Evolutionary conservation across 2,113 vertebrate species (phyloP).

Genomic region (Brevimyrus niger): DNA sequence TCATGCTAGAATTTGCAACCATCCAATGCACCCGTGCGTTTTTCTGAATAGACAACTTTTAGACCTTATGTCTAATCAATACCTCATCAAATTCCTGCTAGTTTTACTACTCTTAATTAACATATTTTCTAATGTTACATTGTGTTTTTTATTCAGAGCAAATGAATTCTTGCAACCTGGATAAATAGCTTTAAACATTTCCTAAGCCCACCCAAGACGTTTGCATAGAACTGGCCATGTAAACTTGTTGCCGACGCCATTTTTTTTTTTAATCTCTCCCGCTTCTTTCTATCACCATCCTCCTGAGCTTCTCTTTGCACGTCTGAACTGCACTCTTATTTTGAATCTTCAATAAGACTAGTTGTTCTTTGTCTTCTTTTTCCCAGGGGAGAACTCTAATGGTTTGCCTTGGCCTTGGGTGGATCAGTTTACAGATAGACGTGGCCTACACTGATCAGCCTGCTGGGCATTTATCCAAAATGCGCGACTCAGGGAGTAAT

Average conservation of each 20-base stretch:
- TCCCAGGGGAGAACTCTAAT: constrained; percentile 17
- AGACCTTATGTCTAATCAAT: background rate
- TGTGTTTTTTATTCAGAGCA: background rate
- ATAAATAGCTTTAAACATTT: background rate
- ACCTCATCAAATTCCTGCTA: background rate
- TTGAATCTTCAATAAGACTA: background rate
- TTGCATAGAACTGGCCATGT: background rate
- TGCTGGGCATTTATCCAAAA: background rate
- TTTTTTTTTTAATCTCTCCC: background rate
- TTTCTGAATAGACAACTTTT: background rate
- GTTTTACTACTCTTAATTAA: background rate
- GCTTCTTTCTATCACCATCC: background rate
- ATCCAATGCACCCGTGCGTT: background rate
- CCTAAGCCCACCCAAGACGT: background rate
- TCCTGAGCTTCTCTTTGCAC: background rate
- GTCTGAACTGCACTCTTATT: background rate
- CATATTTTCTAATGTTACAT: background rate
- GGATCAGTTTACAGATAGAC: constrained; percentile 25
- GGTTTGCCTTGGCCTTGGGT: constrained; percentile 9
- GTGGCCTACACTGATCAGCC: background rate
- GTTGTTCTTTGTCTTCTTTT: background rate
- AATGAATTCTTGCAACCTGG: background rate
- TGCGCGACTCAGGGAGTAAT: background rate
- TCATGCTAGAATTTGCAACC: background rate
- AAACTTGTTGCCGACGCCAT: background rate